phyloP scores from a whole-genome alignment of 2,888 invertebrate genomes.

The Agriotes lineatus region DNA sequence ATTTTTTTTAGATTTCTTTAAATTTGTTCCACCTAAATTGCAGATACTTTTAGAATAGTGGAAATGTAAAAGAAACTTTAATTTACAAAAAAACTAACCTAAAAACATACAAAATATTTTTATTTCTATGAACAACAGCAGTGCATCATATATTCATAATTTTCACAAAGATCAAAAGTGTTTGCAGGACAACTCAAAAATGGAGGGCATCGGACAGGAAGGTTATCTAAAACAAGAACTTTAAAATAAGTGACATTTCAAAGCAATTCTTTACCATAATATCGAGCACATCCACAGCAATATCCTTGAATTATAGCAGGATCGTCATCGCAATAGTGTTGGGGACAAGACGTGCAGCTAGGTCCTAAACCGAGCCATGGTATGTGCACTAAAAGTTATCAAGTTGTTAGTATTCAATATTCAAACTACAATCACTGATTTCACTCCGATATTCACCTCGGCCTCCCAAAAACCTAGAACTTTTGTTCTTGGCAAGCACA shows the following conservation, averaged over 20 bases:
- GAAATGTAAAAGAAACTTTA: no score
- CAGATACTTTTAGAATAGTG: no score
- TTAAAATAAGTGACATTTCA: background rate
- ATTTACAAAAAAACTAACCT: no score
- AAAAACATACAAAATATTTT: no score
- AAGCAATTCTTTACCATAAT: conserved; percentile 65
- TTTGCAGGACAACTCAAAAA: conserved; percentile 71
- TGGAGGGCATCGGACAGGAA: conserved; percentile 71
- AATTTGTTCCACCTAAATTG: no score
- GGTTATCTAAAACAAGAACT: conserved; percentile 66
- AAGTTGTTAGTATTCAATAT: no score
- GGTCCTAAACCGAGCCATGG: conserved; percentile 68
- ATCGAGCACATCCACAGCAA: no score
- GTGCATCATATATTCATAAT: conserved; percentile 76
- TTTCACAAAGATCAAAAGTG: conserved; percentile 70
- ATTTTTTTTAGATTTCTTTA: no score
- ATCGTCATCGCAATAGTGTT: conserved; percentile 72
- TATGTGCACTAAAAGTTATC: background rate
- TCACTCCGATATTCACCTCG: no score
- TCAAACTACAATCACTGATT: no score
- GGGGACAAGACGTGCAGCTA: conserved; percentile 71
- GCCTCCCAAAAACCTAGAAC: no score
- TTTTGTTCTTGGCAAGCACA: no score
- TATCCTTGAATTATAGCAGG: conserved; percentile 73
- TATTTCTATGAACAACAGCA: conserved; percentile 70